Conservation (phyloP, 2,113 vertebrate genomes). For the Halcyon malimbica region DNA sequence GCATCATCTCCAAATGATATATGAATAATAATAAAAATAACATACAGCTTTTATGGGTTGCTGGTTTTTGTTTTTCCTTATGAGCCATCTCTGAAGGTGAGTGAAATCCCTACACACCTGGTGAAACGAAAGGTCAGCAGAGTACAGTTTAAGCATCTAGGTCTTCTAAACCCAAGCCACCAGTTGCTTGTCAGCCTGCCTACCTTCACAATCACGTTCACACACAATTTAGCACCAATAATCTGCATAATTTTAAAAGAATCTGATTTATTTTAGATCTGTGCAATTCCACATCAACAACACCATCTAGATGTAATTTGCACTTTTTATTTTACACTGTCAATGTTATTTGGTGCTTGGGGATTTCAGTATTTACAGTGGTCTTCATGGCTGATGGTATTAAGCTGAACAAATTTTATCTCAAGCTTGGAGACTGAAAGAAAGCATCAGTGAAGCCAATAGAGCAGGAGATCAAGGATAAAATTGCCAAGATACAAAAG, state of each 20-base stretch:
- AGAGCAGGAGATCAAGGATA: neutral
- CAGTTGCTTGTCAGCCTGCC: rapidly evolving
- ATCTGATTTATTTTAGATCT: neutral
- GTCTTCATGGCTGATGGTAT: neutral
- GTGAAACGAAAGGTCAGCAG: neutral
- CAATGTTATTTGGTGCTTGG: neutral
- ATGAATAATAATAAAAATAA: neutral
- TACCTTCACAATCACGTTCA: neutral
- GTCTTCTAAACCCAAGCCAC: neutral
- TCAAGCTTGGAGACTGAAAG: neutral
- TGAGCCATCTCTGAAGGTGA: neutral
- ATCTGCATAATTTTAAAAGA: neutral
- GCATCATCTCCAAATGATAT: neutral
- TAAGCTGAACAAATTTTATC: neutral
- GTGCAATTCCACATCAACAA: neutral
- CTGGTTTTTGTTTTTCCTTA: neutral
- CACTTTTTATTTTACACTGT: neutral
- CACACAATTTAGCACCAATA: neutral
- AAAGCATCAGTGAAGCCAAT: neutral
- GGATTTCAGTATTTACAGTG: neutral
- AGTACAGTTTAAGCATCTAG: neutral
- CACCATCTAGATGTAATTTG: neutral
- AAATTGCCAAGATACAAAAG: neutral
- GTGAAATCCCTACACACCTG: neutral
- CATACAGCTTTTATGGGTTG: neutral